phyloP scores from a whole-genome alignment of 1,140 invertebrate genomes.

The Chlorops oryzae region DNA sequence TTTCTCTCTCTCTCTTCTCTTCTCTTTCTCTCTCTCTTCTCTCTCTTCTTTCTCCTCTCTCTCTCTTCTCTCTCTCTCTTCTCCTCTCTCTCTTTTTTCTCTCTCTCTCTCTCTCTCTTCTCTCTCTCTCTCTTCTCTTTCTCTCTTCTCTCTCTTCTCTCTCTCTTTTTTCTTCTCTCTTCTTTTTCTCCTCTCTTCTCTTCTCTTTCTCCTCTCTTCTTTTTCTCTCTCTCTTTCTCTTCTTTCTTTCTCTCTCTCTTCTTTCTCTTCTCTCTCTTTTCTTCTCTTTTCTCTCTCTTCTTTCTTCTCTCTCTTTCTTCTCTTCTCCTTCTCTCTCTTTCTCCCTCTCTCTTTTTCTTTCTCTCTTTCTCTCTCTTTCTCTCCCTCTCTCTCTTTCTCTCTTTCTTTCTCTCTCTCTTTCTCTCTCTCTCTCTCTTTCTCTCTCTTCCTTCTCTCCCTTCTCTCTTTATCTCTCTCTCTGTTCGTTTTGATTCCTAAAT shows the following conservation, averaged over 20 bases:
- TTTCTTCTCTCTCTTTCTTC: not conserved
- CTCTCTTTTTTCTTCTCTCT: not conserved
- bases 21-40: too few species aligned
- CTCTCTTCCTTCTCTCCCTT: too few species aligned
- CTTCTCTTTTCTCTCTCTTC: not conserved
- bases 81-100: not conserved
- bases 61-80: not conserved
- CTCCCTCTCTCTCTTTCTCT: not conserved
- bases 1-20: too few species aligned
- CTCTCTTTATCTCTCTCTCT: too few species aligned
- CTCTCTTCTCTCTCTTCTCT: not conserved
- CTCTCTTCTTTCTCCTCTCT: too few species aligned
- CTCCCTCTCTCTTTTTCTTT: not conserved
- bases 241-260: not conserved
- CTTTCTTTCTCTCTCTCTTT: not conserved
- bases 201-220: not conserved
- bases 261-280: not conserved
- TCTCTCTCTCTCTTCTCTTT: not conserved
- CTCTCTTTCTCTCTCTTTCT: not conserved
- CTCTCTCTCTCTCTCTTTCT: too few species aligned
- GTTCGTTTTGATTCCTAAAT: too few species aligned
- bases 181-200: not conserved
- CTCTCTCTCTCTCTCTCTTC: not conserved
- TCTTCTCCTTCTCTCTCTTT: not conserved
- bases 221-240: not conserved